phyloP scores from a whole-genome alignment of 2,888 invertebrate species.

The Hydrotaea cyrtoneurina region DNA sequence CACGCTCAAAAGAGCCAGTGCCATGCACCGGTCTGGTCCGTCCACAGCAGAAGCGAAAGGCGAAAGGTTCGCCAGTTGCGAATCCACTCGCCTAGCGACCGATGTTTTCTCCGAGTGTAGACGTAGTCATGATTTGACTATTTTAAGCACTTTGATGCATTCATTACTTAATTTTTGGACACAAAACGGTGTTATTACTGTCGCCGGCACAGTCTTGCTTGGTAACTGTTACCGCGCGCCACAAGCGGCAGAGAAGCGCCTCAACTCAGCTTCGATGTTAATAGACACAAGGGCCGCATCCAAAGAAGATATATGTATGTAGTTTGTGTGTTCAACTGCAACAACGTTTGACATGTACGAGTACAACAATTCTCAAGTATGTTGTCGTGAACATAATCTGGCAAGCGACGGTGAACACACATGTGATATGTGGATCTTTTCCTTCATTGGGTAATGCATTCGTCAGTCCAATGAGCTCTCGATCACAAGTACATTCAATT shows the following conservation, averaged over 20 bases:
- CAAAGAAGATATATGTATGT: neutral
- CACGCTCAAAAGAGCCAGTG: constrained; percentile 18
- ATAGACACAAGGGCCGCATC: neutral
- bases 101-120: constrained; percentile 28
- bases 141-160: constrained; percentile 21
- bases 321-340: neutral
- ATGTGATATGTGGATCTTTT: neutral
- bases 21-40: neutral
- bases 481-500: no score
- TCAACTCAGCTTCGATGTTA: neutral
- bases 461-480: no score
- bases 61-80: no score
- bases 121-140: constrained; percentile 22
- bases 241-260: neutral
- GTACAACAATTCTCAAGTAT: constrained; percentile 6
- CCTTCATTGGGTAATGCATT: neutral
- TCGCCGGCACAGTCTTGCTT: neutral
- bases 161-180: constrained; percentile 43
- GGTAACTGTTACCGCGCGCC: neutral
- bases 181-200: constrained; percentile 35
- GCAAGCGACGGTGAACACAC: constrained; percentile 1
- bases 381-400: constrained; percentile 8
- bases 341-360: constrained; percentile 2
- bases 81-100: neutral
- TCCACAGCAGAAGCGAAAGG: neutral